phyloP scores from a whole-genome alignment of 2,888 invertebrate genomes.

The Chaitophorus viminalis region DNA sequence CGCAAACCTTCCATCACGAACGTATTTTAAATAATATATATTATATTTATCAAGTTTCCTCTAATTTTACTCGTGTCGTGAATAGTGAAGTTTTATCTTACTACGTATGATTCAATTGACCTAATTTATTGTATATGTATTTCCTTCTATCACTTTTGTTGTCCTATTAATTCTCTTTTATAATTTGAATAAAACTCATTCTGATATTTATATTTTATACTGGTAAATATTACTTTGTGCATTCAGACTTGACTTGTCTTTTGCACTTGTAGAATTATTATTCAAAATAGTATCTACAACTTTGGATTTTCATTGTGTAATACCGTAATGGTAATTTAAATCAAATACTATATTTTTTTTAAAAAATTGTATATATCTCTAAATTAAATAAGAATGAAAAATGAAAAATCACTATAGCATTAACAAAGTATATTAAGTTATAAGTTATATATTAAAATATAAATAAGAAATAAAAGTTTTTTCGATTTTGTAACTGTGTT shows the following conservation, averaged over 20 bases:
- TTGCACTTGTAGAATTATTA: conserved; percentile 3
- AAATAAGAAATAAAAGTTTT: too few species aligned
- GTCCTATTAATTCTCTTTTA: not conserved
- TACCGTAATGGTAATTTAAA: not conserved
- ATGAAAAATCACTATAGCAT: too few species aligned
- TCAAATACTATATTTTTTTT: conserved; percentile 6
- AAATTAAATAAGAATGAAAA: too few species aligned
- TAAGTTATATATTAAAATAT: too few species aligned
- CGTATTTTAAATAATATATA: conserved; percentile 60
- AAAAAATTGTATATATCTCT: too few species aligned
- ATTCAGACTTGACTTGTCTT: conserved; percentile 26
- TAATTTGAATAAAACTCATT: conserved; percentile 9
- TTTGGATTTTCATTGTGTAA: conserved; percentile 17
- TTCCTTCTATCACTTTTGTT: not conserved
- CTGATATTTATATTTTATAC: conserved; percentile 10
- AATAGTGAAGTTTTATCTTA: conserved; percentile 42
- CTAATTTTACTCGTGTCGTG: conserved; percentile 51
- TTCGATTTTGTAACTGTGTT: too few species aligned
- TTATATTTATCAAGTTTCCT: conserved; percentile 39
- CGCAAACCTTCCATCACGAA: conserved; percentile 60
- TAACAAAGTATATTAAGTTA: too few species aligned
- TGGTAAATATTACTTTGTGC: conserved; percentile 15
- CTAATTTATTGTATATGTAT: conserved; percentile 35
- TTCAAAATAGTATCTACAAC: too few species aligned
- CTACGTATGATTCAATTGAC: conserved; percentile 34